Evolutionary conservation across 2,888 invertebrate species (phyloP), one percentile per base, ranked within the genome.

Genomic region (Julus scanicus): DNA sequence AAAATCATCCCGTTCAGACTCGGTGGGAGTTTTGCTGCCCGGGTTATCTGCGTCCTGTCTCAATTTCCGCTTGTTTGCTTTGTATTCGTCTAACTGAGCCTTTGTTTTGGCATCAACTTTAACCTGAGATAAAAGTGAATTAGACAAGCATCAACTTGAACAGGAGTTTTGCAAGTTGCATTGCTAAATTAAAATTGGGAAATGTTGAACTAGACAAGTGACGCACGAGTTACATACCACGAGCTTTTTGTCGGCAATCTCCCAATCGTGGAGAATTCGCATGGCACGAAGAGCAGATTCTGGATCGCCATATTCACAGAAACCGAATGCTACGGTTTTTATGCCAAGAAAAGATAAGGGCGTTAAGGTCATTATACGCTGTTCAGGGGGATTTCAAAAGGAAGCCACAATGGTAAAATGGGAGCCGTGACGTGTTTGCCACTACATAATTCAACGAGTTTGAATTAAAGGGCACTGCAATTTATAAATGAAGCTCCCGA

Each of bases 51-150:
- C 83, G 6, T 86, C 63, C 15, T 49, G 57, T 63, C 87, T 63
- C 57, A 94, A 94, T 5, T 92, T 91, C 84, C 92, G 92, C 15
- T 92, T 92, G 89, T 93, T 88, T 44, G 89, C 86, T 87, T 97
- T 97, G 93, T 97, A 99, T 90, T 97, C 96, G 92, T 98, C 98
- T 90, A 99, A 94, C 89, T 97, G 95, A 89, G 96, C 95, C 94
- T 98, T 97, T 91, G 98, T 98, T 94, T 99, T 99, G 89, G 98
- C 97, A 93, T 99, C 99, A 44, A 98, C 98, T 93, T 98, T 97
- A 48, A 93, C 93, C 93, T 93, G 37, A 29, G 89, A 86, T 5
- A 3, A 83, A 80, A 20, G 20, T 15, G 40, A 20, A 4, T 20
- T n/a, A 83, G 13, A 3, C 57, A 37, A 6, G 40, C 29, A n/a